A percentile compares a stretch with the other conserved stretches of the same genome.
Evolutionary conservation across 2,888 invertebrate genomes (phyloP).

Genomic region (Athalia circularis): DNA sequence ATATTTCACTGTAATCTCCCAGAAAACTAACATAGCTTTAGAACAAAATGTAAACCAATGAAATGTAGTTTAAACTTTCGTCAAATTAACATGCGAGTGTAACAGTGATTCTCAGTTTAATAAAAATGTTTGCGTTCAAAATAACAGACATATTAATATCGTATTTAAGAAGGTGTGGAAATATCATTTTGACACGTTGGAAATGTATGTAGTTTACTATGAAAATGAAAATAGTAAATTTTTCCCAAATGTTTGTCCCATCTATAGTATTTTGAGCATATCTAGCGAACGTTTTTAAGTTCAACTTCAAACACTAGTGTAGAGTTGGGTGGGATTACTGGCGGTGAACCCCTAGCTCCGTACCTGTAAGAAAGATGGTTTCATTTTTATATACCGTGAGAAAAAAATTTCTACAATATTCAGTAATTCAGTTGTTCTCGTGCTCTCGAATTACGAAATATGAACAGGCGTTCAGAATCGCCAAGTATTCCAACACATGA

Average conservation of each 20-base stretch:
- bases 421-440: too few relatives aligned
- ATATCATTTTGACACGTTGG: slow-evolving; percentile 22
- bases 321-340: slow-evolving; percentile 91
- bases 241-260: slow-evolving; percentile 7
- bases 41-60: background rate
- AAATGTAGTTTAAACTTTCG: background rate
- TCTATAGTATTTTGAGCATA: slow-evolving; percentile 29
- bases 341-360: slow-evolving; percentile 86
- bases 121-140: slow-evolving; percentile 10
- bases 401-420: background rate
- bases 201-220: slow-evolving; percentile 35
- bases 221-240: slow-evolving; percentile 14
- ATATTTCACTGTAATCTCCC: too few relatives aligned
- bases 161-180: slow-evolving; percentile 6
- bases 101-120: slow-evolving; percentile 8
- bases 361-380: slow-evolving; percentile 76
- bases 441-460: too few relatives aligned
- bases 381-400: slow-evolving; percentile 7
- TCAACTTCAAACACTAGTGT: slow-evolving; percentile 93
- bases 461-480: too few relatives aligned
- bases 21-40: background rate
- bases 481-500: background rate
- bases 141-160: background rate
- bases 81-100: slow-evolving; percentile 5
- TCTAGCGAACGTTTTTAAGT: slow-evolving; percentile 84